Evolutionary conservation across 2,113 vertebrate species (phyloP), one percentile per base, ranked within the genome.

Genomic region (Coptodon bakossiorum): DNA sequence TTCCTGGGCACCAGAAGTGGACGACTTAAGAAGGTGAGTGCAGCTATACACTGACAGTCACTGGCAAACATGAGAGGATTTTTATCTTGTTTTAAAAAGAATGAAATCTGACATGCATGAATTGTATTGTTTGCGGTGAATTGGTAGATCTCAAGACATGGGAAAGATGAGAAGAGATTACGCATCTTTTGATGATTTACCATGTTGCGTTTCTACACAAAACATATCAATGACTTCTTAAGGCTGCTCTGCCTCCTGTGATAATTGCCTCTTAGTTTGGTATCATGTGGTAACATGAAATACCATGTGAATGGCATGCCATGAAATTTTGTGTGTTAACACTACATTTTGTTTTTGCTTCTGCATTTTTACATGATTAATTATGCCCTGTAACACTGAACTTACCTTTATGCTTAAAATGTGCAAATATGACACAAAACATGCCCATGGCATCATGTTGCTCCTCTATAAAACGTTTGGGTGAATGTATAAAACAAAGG

Each of bases 1-100:
- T 99, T 99, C 2, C 96, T 99, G 92, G 98, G 98, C 43, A 99
- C 98, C 2, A 97, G 97, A 87, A 97, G 96, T 1, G 98, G 98
- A 95, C 97, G 93, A 53, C 93, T 99, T 81, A 98, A 98, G 93
- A 99, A 99, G 98, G 98, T 99, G 94, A 96, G 97, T 54, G 16
- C 48, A 79, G 29, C 14, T 29, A 40, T 7, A 27, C 36, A 7
- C 59, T 43, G 63, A 13, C 29, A 84, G 24, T 61, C 17, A 14
- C 48, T 45, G 19, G 12, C 10, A 63, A 80, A 34, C 22, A 80
- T 24, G 12, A 80, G 3, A 10, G 52, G 61, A 16, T n/a, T 17
- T 59, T 19, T 68, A 34, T 9, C 4, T 66, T 31, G 43, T 56
- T 79, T 48, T 29, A 31, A 27, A 52, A 52, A 78, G 11, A 78